phyloP scores from a whole-genome alignment of 2,797 vertebrate species.

The Chaunax sp. region DNA sequence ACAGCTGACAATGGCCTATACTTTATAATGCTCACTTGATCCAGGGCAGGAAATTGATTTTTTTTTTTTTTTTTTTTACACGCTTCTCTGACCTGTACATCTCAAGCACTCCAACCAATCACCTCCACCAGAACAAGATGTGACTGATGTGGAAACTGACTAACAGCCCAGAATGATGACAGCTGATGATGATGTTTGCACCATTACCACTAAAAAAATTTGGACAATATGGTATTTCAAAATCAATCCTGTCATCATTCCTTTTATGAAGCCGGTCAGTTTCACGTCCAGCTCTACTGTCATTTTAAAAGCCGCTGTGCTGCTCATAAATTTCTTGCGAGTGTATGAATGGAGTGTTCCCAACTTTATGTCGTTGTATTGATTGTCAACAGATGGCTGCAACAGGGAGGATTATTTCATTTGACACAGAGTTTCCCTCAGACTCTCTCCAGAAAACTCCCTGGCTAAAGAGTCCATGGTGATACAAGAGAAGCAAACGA shows the following conservation, averaged over 20 bases:
- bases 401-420: too few relatives aligned
- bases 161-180: background rate
- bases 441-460: slow-evolving; percentile 2
- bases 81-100: slow-evolving; percentile 2
- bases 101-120: slow-evolving; percentile 11
- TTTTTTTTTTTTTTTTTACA: background rate
- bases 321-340: background rate
- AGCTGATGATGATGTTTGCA: background rate
- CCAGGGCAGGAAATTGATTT: slow-evolving; percentile 40
- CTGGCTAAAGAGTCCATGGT: slow-evolving; percentile 10
- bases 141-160: background rate
- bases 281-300: background rate
- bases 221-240: background rate
- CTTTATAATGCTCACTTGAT: slow-evolving; percentile 29
- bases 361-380: too few relatives aligned
- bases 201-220: background rate
- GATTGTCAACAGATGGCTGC: too few relatives aligned
- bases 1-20: slow-evolving; percentile 33
- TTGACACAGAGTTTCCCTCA: background rate
- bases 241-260: background rate
- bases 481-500: slow-evolving; percentile 50
- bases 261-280: background rate
- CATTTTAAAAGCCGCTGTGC: background rate
- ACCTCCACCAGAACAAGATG: slow-evolving; percentile 5
- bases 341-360: too few relatives aligned